Percentiles rank a stretch among this genome's conserved stretches.
Evolutionary conservation across 2,888 invertebrate species (phyloP).

Genomic region (Caenorhabditis virilis): DNA sequence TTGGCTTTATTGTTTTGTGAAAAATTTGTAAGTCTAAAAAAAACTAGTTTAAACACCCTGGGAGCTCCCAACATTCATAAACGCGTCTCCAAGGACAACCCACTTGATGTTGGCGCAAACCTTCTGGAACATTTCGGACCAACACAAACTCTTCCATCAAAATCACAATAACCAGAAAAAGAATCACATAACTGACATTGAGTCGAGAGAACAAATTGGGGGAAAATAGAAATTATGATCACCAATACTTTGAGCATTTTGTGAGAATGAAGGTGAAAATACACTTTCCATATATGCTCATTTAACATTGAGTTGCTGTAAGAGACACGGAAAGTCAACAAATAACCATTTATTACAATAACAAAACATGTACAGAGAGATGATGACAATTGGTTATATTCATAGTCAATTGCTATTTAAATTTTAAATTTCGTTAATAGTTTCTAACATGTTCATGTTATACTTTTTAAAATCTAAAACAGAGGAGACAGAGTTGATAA

Average conservation of each 20-base stretch:
- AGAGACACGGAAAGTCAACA: too few species aligned
- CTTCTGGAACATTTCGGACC: constrained; percentile 34
- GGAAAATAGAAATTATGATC: background rate
- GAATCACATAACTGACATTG: constrained; percentile 43
- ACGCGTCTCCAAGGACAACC: too few species aligned
- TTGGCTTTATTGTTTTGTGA: too few species aligned
- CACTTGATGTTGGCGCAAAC: constrained; percentile 32
- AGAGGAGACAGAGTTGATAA: background rate
- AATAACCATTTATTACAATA: too few species aligned
- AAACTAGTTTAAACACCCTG: too few species aligned
- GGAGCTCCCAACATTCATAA: too few species aligned
- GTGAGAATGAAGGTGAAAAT: background rate
- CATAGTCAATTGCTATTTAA: too few species aligned
- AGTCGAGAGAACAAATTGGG: background rate
- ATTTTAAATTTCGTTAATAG: too few species aligned
- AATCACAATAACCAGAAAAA: constrained; percentile 42
- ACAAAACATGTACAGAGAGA: background rate
- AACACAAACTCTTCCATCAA: constrained; percentile 38
- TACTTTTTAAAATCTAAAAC: background rate
- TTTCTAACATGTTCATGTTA: background rate
- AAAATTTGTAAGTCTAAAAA: too few species aligned
- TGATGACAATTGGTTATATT: too few species aligned
- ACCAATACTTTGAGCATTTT: background rate
- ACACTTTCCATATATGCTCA: too few species aligned
- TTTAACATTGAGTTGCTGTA: too few species aligned